phyloP scores from a whole-genome alignment of 2,797 vertebrate genomes.

The Acipenser oxyrinchus region DNA sequence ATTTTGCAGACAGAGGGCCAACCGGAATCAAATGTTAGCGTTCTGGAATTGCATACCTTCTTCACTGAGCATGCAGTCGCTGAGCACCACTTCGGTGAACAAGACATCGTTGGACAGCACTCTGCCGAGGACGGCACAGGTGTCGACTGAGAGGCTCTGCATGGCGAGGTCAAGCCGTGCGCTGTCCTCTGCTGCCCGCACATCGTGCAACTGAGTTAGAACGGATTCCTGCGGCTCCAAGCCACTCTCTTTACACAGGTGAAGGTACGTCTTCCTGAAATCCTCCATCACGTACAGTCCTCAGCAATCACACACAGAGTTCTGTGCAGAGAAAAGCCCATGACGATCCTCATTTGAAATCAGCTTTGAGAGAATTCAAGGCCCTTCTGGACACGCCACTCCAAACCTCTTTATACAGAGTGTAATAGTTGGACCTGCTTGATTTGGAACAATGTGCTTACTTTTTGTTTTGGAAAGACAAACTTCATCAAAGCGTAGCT shows the following conservation, averaged over 20 bases:
- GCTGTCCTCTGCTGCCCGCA: conserved; percentile 22
- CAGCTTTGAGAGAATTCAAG: too few species aligned
- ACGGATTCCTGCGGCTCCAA: conserved; percentile 71
- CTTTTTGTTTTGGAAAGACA: too few species aligned
- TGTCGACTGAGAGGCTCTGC: conserved; percentile 71
- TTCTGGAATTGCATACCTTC: conserved; percentile 61
- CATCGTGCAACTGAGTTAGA: conserved; percentile 58
- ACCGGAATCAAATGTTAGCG: too few species aligned
- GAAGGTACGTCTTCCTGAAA: conserved; percentile 55
- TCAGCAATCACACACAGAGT: background rate
- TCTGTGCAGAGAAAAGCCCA: background rate
- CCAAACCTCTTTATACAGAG: too few species aligned
- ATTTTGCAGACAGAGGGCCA: too few species aligned
- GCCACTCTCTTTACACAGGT: conserved; percentile 65
- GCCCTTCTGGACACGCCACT: too few species aligned
- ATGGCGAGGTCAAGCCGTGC: conserved; percentile 68
- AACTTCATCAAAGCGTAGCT: too few species aligned
- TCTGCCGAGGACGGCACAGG: conserved; percentile 69
- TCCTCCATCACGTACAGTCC: conserved; percentile 64
- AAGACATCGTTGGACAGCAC: conserved; percentile 57
- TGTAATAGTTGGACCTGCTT: too few species aligned
- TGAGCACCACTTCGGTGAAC: conserved; percentile 64
- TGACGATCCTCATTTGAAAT: background rate
- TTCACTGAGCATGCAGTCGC: conserved; percentile 84
- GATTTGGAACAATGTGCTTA: too few species aligned